A percentile compares a stretch with the other conserved stretches of the same genome.
These are phyloP conservation scores for Andricus grossulariae DNA, from an alignment of 1,140 invertebrate species.

Conservation along the genomic window DNA sequence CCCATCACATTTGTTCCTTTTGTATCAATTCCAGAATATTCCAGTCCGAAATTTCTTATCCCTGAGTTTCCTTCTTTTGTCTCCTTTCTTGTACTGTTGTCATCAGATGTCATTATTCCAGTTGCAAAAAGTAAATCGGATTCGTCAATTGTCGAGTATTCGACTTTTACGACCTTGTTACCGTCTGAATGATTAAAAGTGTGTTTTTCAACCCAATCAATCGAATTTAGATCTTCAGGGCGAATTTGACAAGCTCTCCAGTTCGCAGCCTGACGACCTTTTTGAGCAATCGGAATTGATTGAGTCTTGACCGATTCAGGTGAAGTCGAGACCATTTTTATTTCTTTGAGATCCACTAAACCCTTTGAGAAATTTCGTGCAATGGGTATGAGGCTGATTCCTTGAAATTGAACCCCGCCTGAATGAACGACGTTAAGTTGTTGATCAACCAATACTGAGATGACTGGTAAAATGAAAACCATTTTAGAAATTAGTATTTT, in stretches of 20 bases:
- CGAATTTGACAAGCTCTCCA: conserved; percentile 85
- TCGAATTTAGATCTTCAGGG: conserved; percentile 87
- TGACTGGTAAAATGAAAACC: conserved; percentile 40
- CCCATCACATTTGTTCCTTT: conserved; percentile 81
- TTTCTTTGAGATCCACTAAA: conserved; percentile 79
- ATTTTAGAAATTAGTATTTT: neutral
- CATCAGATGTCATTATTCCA: conserved; percentile 83
- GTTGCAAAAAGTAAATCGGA: conserved; percentile 84
- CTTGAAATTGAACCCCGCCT: conserved; percentile 88
- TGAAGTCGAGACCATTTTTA: conserved; percentile 75
- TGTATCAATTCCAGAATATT: conserved; percentile 78
- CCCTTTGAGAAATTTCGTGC: conserved; percentile 79
- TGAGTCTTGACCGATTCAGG: neutral
- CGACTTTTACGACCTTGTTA: conserved; percentile 64
- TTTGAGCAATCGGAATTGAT: neutral
- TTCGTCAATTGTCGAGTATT: conserved; percentile 83
- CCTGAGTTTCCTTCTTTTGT: conserved; percentile 76
- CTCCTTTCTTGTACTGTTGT: conserved; percentile 54
- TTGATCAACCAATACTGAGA: conserved; percentile 73
- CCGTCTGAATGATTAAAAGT: conserved; percentile 46
- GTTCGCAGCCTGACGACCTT: conserved; percentile 58
- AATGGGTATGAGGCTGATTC: conserved; percentile 86
- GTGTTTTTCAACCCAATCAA: conserved; percentile 86
- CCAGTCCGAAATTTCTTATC: conserved; percentile 83
- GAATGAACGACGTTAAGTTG: conserved; percentile 72